phyloP scores from a whole-genome alignment of 2,797 vertebrate genomes.

The Pelodytes ibericus region DNA sequence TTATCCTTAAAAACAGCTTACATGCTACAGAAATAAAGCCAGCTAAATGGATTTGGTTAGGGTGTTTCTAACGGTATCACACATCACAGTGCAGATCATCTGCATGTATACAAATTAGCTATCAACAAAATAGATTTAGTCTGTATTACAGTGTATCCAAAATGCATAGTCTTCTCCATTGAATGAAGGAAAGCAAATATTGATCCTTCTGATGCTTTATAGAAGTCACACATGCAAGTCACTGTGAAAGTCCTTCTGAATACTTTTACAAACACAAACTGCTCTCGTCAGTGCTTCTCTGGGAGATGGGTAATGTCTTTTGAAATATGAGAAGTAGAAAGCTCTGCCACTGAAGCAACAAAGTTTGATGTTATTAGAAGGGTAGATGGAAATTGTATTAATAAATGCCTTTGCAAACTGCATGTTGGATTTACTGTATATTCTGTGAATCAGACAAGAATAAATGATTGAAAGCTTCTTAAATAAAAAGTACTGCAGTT shows the following conservation, averaged over 20 bases:
- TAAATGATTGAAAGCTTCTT: conserved; percentile 61
- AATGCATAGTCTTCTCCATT: too few relatives aligned
- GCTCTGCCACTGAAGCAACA: conserved; percentile 23
- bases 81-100: too few relatives aligned
- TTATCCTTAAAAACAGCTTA: too few relatives aligned
- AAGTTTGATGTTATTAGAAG: conserved; percentile 52
- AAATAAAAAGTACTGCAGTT: conserved; percentile 63
- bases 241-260: neutral
- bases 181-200: too few relatives aligned
- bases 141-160: too few relatives aligned
- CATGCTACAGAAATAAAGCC: too few relatives aligned
- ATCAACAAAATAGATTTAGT: too few relatives aligned
- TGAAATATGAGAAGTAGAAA: conserved; percentile 20
- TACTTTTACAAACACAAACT: conserved; percentile 8
- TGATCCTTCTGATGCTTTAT: neutral
- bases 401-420: conserved; percentile 40
- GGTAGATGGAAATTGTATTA: conserved; percentile 53
- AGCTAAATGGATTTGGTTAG: too few relatives aligned
- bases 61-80: too few relatives aligned
- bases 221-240: neutral
- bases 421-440: conserved; percentile 51
- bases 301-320: neutral
- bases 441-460: conserved; percentile 53
- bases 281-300: conserved; percentile 6
- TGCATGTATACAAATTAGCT: too few relatives aligned